Evolutionary conservation across 2,888 invertebrate genomes (phyloP).

Genomic region (Eupithecia subumbrata): DNA sequence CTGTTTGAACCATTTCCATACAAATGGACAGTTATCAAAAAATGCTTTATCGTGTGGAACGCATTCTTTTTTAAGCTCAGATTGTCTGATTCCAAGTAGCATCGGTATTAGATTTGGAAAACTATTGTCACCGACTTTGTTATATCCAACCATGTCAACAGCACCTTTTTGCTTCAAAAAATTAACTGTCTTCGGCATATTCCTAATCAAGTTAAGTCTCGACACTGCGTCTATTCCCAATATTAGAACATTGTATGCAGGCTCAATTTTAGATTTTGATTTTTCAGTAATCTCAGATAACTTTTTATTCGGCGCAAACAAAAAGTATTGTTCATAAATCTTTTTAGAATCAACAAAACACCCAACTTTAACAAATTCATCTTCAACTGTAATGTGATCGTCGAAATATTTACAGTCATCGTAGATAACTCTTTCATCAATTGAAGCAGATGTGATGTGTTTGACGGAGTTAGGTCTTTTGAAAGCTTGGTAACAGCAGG

Average conservation of each 20-base stretch:
- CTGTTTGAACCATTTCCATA: conserved; percentile 92
- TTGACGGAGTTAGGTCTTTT: conserved; percentile 33
- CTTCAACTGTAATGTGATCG: conserved; percentile 60
- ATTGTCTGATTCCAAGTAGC: conserved; percentile 87
- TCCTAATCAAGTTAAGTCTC: conserved; percentile 92
- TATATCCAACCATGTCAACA: conserved; percentile 93
- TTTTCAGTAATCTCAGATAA: conserved; percentile 27
- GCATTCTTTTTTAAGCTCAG: conserved; percentile 86
- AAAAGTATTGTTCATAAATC: conserved; percentile 87
- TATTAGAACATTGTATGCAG: conserved; percentile 87
- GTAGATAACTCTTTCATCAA: conserved; percentile 70
- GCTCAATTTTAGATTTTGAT: conserved; percentile 37
- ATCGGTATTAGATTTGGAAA: conserved; percentile 95
- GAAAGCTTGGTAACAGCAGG: conserved; percentile 84
- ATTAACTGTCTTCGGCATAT: conserved; percentile 89
- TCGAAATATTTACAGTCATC: conserved; percentile 73
- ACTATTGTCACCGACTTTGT: conserved; percentile 97
- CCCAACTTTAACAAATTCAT: conserved; percentile 86
- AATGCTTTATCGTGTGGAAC: conserved; percentile 86
- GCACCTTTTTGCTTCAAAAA: conserved; percentile 86
- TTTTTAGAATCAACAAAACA: conserved; percentile 73
- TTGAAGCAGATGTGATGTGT: conserved; percentile 29
- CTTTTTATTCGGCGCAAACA: conserved; percentile 80
- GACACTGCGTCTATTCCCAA: conserved; percentile 95
- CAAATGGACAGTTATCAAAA: conserved; percentile 88